Evolutionary conservation across 2,888 invertebrate genomes (phyloP), one percentile per base, ranked within the genome.

Genomic region (Hydropsyche betteni): DNA sequence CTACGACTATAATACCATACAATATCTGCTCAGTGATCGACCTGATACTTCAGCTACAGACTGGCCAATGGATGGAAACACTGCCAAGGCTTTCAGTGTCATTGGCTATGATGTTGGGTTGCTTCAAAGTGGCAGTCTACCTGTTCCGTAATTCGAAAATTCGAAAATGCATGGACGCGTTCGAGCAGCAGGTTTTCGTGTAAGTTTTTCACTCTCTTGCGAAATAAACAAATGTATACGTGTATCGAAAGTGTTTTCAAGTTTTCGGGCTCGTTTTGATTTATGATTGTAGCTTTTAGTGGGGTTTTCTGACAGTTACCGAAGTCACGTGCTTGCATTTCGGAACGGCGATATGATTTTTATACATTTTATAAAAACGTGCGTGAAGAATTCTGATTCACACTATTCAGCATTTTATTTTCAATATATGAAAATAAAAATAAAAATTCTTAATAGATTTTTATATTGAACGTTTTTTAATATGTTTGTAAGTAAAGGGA

Each of bases 101-200:
- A 8, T 34, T 79, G 24, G 79, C 79, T 10, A 79, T 79, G 75
- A 50, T 77, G 34, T 50, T 79, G 12, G 79, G 79, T 1, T 74
- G 74, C 12, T 24, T 78, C 24, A 79, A 79, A 70, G 71, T 79
- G 5, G 73, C 58, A 4, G 77, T 78, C 5, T 77, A 74, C 16
- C 10, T 72, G 0, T 76, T 61, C 50, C 61, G 77, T 24, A 74
- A 61, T 14, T 33, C 64, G 14, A 75, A 70, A 2, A 79, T 79
- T 10, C 58, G 76, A 24, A 61, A 64, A 7, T 75, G 73, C 55
- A 76, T 79, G 77, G 12, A 33, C 6, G 68, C 55, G 3, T 75
- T 68, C 38, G 74, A 77, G 33, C 24, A 58, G 5, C 44, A 74
- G 14, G 52, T 36, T 44, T 75, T 69, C 10, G 58, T 33, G 78